Percentiles rank a stretch among this genome's conserved stretches.
Conservation (phyloP, 1,140 invertebrate genomes). For the Pseudachorutes palmiensis region DNA sequence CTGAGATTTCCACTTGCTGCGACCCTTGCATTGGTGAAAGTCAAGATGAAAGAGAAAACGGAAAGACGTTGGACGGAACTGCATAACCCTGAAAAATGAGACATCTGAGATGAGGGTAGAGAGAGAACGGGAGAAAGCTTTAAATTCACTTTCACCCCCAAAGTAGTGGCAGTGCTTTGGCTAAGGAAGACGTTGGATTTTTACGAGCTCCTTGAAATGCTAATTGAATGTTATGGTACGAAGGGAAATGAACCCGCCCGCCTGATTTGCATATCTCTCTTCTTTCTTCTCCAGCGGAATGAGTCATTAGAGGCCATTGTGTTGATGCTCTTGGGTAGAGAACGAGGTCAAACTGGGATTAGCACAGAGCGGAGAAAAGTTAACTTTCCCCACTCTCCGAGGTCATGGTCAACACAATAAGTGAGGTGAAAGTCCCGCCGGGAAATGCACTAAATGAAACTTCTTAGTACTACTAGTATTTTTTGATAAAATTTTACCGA, state of each 20-base stretch:
- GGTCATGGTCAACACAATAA: neutral
- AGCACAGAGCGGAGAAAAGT: neutral
- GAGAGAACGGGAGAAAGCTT: neutral
- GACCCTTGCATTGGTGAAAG: neutral
- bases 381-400: neutral
- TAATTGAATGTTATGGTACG: constrained; percentile 21
- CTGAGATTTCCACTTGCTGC: neutral
- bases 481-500: neutral
- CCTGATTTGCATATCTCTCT: constrained; percentile 6
- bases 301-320: constrained; percentile 10
- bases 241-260: neutral
- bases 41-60: neutral
- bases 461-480: no score
- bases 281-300: constrained; percentile 6
- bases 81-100: no score
- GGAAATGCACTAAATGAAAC: neutral
- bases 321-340: neutral
- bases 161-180: neutral
- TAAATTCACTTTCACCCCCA: constrained; percentile 8
- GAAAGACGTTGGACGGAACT: no score
- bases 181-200: constrained; percentile 9
- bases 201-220: constrained; percentile 26
- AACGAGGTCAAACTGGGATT: neutral
- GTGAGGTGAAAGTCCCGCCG: neutral
- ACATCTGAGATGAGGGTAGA: neutral